Evolutionary conservation across 2,888 invertebrate genomes (phyloP).

Genomic region (Eristalis pertinax): DNA sequence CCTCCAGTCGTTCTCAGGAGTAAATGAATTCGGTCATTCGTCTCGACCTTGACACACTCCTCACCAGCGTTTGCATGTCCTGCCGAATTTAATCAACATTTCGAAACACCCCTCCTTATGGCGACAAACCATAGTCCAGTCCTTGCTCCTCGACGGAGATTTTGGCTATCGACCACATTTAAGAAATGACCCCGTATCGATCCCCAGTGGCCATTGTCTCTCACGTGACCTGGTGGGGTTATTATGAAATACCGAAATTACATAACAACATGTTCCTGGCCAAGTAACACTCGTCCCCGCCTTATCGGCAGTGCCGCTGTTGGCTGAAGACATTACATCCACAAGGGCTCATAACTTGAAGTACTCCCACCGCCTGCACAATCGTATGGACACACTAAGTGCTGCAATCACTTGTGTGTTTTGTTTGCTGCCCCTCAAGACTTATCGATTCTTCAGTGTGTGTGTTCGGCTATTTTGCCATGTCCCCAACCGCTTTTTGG

Average conservation of each 20-base stretch:
- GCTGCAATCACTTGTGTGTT: slow-evolving; percentile 24
- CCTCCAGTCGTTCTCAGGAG: neutral
- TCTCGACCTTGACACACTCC: neutral
- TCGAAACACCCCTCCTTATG: neutral
- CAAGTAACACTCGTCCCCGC: neutral
- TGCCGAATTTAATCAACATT: neutral
- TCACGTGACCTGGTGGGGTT: neutral
- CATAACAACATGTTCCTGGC: neutral
- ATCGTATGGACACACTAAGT: slow-evolving; percentile 18
- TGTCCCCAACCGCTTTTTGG: neutral
- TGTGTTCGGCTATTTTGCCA: neutral
- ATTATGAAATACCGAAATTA: neutral
- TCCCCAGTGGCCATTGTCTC: neutral
- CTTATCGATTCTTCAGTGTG: slow-evolving; percentile 34
- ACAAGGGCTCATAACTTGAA: neutral
- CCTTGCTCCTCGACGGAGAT: neutral
- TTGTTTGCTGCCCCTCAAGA: slow-evolving; percentile 18
- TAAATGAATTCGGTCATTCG: neutral
- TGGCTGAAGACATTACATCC: neutral
- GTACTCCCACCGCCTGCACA: neutral
- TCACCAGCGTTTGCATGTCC: neutral
- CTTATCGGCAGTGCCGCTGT: neutral
- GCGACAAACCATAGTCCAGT: neutral
- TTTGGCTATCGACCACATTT: neutral
- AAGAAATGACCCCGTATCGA: neutral